Percentiles rank a stretch among this genome's conserved stretches.
Conservation (phyloP, 2,888 invertebrate species). For the Pseudococcus jackbeardsleyi region DNA sequence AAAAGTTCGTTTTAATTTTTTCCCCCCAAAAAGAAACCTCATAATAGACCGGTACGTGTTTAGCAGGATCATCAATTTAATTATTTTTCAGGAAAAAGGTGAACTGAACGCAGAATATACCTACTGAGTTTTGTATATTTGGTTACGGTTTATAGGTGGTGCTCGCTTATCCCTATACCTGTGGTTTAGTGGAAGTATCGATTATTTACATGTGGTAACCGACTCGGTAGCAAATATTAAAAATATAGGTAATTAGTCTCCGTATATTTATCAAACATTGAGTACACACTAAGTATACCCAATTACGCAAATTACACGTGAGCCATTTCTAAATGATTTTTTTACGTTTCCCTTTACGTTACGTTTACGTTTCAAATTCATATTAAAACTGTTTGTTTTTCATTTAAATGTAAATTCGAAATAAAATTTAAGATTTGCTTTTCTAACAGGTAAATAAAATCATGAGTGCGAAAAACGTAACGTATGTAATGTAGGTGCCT, state of each 20-base stretch:
- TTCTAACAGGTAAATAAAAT: neutral
- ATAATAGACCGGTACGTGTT: neutral
- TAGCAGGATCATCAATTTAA: neutral
- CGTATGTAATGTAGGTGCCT: too few relatives aligned
- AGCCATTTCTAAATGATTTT: neutral
- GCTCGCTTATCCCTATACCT: neutral
- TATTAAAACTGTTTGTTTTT: neutral
- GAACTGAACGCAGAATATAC: neutral
- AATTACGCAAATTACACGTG: neutral
- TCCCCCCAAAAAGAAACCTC: too few relatives aligned
- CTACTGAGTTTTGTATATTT: neutral
- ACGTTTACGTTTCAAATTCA: neutral
- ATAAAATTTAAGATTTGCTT: neutral
- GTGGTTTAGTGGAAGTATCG: neutral
- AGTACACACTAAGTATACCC: neutral
- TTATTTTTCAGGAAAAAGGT: neutral
- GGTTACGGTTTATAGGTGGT: neutral
- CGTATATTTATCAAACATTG: neutral
- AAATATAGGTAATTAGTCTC: slow-evolving; percentile 21
- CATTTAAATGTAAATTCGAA: neutral
- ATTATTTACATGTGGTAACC: slow-evolving; percentile 8
- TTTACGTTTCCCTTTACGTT: neutral
- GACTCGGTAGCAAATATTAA: slow-evolving; percentile 11
- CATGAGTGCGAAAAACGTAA: neutral
- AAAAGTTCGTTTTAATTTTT: too few relatives aligned